phyloP scores from a whole-genome alignment of 2,888 invertebrate species.

The Agapetus fuscipes region DNA sequence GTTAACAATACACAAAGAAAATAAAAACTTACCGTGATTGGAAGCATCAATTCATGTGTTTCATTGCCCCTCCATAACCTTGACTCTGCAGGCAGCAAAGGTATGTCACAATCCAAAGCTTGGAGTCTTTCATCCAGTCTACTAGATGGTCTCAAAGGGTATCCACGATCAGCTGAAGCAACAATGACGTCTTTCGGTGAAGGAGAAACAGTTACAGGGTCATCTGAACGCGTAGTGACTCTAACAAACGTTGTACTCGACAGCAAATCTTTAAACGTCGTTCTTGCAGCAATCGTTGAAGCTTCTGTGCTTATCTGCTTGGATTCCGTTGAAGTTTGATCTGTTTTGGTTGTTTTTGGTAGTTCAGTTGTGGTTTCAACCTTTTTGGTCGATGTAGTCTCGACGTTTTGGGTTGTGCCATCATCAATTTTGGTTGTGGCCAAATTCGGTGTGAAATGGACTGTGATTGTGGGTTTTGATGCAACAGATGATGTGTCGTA shows the following conservation, averaged over 20 bases:
- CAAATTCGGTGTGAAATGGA: not conserved
- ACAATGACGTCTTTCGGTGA: not conserved
- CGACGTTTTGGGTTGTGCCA: constrained; percentile 2
- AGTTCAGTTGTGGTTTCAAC: not conserved
- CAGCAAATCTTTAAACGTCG: too few species aligned
- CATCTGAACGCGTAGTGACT: too few species aligned
- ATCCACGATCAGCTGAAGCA: constrained; percentile 11
- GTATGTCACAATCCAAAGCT: constrained; percentile 56
- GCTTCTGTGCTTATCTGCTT: not conserved
- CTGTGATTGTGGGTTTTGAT: not conserved
- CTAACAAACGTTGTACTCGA: not conserved
- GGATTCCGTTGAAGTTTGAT: not conserved
- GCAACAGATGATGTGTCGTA: not conserved
- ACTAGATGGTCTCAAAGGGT: constrained; percentile 34
- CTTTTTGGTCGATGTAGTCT: too few species aligned
- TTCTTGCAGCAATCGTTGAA: not conserved
- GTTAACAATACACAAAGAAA: too few species aligned
- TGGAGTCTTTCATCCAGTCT: constrained; percentile 53
- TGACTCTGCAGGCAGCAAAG: constrained; percentile 53
- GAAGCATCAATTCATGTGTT: constrained; percentile 58
- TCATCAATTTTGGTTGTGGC: not conserved
- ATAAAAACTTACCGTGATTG: constrained; percentile 50
- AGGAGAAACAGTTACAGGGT: too few species aligned
- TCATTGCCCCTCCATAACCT: constrained; percentile 63
- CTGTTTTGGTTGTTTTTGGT: constrained; percentile 1